A percentile compares a stretch with the other conserved stretches of the same genome.
These are phyloP conservation scores for Craseonycteris thonglongyai DNA, from an alignment of 2,113 vertebrate species.

Conservation along the genomic window DNA sequence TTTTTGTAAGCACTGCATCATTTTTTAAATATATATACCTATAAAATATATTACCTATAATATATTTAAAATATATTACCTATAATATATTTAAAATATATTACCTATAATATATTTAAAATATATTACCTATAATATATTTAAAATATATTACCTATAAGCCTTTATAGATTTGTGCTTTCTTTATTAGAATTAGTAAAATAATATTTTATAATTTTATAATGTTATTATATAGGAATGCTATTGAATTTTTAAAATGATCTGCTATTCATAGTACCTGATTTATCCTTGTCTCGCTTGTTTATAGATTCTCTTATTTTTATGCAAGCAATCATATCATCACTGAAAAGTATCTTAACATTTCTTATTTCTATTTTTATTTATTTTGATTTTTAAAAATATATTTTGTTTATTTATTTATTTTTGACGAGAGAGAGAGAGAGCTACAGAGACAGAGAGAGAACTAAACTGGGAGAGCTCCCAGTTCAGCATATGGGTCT, in stretches of 20 bases:
- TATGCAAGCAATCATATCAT: neutral
- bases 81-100: too few species aligned
- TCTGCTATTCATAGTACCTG: neutral
- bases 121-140: too few species aligned
- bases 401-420: too few species aligned
- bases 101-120: too few species aligned
- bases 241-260: neutral
- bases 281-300: neutral
- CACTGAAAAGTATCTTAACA: neutral
- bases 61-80: too few species aligned
- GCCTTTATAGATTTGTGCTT: neutral
- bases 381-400: too few species aligned
- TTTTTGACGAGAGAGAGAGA: too few species aligned
- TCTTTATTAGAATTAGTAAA: neutral
- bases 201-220: neutral
- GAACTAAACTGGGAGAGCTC: too few species aligned
- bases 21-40: neutral
- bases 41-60: too few species aligned
- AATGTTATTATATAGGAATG: neutral
- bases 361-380: neutral
- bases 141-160: too few species aligned
- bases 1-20: neutral
- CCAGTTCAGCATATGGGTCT: too few species aligned
- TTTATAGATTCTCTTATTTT: neutral
- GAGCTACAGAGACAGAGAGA: too few species aligned